Conservation (phyloP, 2,888 invertebrate species). For the Lydus trimaculatus region DNA sequence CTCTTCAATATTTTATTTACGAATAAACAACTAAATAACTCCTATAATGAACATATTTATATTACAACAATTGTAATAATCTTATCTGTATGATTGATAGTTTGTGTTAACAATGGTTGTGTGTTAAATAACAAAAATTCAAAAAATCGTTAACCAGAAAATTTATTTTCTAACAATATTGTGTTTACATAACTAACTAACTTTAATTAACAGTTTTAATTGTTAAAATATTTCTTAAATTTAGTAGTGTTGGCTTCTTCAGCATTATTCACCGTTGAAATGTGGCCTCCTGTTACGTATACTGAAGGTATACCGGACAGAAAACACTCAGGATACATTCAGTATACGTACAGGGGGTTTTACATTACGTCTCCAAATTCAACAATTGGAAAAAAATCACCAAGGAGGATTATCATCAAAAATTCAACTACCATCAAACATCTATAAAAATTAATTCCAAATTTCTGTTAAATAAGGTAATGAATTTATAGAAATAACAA, state of each 20-base stretch:
- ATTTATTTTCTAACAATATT: no score
- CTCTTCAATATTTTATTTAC: constrained; percentile 13
- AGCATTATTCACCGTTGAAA: constrained; percentile 64
- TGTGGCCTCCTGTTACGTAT: constrained; percentile 99
- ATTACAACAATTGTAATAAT: no score
- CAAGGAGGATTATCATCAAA: neutral
- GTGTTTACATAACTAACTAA: no score
- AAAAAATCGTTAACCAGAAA: no score
- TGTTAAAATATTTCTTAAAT: neutral
- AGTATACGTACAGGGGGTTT: constrained; percentile 99
- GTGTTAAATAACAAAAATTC: no score
- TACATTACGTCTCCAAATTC: constrained; percentile 61
- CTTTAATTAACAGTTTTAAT: neutral
- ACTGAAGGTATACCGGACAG: constrained; percentile 99
- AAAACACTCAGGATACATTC: constrained; percentile 99
- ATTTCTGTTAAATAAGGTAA: neutral
- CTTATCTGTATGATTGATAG: no score
- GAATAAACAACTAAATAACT: no score
- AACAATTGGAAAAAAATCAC: neutral
- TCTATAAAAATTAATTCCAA: neutral
- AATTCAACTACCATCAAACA: neutral
- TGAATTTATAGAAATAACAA: neutral
- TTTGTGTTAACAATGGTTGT: no score
- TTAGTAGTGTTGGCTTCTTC: neutral
- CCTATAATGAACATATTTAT: no score